Evolutionary conservation across 1,140 invertebrate species (phyloP), one percentile per base, ranked within the genome.

Genomic region (Microplitis mediator): DNA sequence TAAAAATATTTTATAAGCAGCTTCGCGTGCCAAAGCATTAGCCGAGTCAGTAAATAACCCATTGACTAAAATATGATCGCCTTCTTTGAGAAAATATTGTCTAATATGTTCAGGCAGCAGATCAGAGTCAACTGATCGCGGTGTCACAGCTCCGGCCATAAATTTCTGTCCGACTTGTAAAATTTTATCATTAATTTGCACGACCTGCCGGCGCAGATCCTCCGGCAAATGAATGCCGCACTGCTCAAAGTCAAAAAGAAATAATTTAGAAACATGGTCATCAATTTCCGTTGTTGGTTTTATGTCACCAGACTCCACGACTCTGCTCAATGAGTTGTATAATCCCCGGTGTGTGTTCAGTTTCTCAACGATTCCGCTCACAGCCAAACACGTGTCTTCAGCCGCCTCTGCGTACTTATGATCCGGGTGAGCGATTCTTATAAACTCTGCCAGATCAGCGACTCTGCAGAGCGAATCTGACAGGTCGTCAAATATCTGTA

Each of bases 211-310:
- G 65, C 96, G 87, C 75, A 93, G 89, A 3, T 88, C 82, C 76
- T 97, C 93, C n/a, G 92, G 90, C 64, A 99, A 88, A 85, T 99
- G 97, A 76, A 99, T 99, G 5, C 97, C 97, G 87, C 94, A 94
- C 85, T 98, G 96, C 84, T 99, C 97, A 88, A 99, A 99, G 84
- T 99, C 97, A 86, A 97, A 96, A 39, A 98, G 85, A 88, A 99
- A 99, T 66, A 99, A 85, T 79, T 93, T 89, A 1, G 93, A 92
- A 3, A 99, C 93, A 85, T 98, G 93, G 60, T 92, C 82, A 82
- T 99, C 97, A 2, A 95, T 91, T 0, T 90, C 89, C 64, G 90
- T 91, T 5, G 91, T 94, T 51, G 89, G 83, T 14, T 91, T 14
- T 39, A 89, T 85, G 81, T 98, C 96, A 9, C 93, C 94, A 16